Evolutionary conservation across 53 echinoderm and acorn worm genomes (phyloP).

Genomic region (Apostichopus leukothele): DNA sequence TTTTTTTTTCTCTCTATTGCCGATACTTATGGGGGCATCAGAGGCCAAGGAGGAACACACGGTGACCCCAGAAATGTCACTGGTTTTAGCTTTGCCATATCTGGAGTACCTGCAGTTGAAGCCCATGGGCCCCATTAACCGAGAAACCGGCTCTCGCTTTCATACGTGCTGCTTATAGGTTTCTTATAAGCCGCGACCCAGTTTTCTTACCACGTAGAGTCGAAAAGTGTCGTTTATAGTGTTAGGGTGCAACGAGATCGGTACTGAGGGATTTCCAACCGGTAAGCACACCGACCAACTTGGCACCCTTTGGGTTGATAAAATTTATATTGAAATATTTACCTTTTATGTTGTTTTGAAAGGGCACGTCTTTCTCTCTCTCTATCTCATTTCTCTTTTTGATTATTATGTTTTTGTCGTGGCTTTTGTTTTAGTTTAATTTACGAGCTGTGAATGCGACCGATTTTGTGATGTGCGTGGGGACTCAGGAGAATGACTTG

Average conservation of each 20-base stretch:
- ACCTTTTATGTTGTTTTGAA: constrained; percentile 29
- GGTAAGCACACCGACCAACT: constrained; percentile 15
- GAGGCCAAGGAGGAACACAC: constrained; percentile 33
- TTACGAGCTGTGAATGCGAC: constrained; percentile 37
- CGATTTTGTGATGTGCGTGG: not conserved
- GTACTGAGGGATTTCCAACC: constrained; percentile 4
- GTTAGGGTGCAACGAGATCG: constrained; percentile 26
- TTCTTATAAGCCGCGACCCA: constrained; percentile 18
- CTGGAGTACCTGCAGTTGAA: constrained; percentile 14
- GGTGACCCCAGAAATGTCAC: constrained; percentile 34
- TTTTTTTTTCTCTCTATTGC: not conserved
- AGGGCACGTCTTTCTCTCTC: not conserved
- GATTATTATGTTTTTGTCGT: not conserved
- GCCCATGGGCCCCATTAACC: constrained; percentile 42
- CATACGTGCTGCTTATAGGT: not conserved
- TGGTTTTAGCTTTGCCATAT: not conserved
- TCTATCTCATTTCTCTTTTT: too few species aligned
- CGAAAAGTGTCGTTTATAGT: constrained; percentile 13
- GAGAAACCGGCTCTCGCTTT: constrained; percentile 33
- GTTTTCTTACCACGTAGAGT: not conserved
- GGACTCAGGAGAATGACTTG: not conserved
- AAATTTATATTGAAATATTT: constrained; percentile 31
- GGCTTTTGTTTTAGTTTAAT: constrained; percentile 27
- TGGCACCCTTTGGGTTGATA: constrained; percentile 33
- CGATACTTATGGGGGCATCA: constrained; percentile 16